Evolutionary conservation across 2,888 invertebrate species (phyloP).

Genomic region (Meiosimyza decipiens): DNA sequence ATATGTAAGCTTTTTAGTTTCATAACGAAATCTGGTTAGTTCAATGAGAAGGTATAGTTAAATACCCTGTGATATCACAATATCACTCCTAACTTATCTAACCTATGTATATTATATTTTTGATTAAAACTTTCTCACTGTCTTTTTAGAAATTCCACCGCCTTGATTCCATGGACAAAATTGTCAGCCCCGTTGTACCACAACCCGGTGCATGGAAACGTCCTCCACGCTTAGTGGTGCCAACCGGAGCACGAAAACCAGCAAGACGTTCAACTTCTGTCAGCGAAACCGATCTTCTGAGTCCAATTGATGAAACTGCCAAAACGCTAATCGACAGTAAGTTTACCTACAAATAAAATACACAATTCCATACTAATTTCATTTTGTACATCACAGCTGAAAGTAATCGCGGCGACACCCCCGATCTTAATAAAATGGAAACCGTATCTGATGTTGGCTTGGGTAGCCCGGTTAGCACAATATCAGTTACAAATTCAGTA

Average conservation of each 20-base stretch:
- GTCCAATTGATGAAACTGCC: slow-evolving; percentile 64
- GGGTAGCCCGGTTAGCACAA: slow-evolving; percentile 57
- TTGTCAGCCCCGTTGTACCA: slow-evolving; percentile 91
- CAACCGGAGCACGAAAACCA: slow-evolving; percentile 62
- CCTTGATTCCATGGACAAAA: slow-evolving; percentile 84
- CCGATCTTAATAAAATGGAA: slow-evolving; percentile 51
- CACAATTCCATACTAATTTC: not conserved
- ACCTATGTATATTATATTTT: slow-evolving; percentile 9
- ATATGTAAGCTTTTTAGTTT: too few relatives aligned
- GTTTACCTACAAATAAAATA: slow-evolving; percentile 27
- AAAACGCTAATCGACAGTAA: slow-evolving; percentile 55
- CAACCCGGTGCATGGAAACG: slow-evolving; percentile 89
- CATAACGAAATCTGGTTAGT: too few relatives aligned
- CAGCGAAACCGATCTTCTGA: slow-evolving; percentile 67
- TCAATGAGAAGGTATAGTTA: too few relatives aligned
- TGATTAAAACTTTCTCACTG: not conserved
- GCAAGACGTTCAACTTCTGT: slow-evolving; percentile 66
- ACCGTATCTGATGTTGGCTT: slow-evolving; percentile 49
- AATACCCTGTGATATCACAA: too few relatives aligned
- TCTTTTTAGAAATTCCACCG: slow-evolving; percentile 69
- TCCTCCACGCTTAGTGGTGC: slow-evolving; percentile 62
- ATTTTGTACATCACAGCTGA: slow-evolving; percentile 50
- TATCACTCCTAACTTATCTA: too few relatives aligned
- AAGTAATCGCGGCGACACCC: slow-evolving; percentile 59
- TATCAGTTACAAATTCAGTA: slow-evolving; percentile 53